Conservation (phyloP, 2,888 invertebrate genomes). For the Sclerodermus sp. region DNA sequence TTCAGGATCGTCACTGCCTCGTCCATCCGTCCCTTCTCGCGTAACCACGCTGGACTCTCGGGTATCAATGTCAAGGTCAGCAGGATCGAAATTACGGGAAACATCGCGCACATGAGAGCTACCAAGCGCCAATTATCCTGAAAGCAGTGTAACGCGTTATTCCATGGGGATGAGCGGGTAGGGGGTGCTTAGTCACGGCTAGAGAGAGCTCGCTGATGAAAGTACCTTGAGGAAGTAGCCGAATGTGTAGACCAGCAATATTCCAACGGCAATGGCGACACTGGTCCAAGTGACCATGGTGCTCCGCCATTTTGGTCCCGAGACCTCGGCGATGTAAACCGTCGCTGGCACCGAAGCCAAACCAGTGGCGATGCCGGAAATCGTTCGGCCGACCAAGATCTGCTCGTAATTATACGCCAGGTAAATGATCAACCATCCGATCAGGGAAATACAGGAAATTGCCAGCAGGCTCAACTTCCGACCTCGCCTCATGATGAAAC, state of each 20-base stretch:
- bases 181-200: too few species aligned
- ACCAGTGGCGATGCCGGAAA: slow-evolving; percentile 61
- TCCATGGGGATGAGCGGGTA: too few species aligned
- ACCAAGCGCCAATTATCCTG: slow-evolving; percentile 60
- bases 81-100: slow-evolving; percentile 57
- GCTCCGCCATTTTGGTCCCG: slow-evolving; percentile 57
- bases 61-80: slow-evolving; percentile 57
- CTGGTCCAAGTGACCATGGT: slow-evolving; percentile 63
- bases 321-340: slow-evolving; percentile 62
- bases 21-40: slow-evolving; percentile 56
- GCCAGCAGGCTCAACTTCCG: slow-evolving; percentile 58
- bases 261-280: slow-evolving; percentile 60
- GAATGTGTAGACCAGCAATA: slow-evolving; percentile 61
- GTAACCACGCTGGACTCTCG: slow-evolving; percentile 63
- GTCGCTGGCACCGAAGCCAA: slow-evolving; percentile 62
- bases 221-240: slow-evolving; percentile 59
- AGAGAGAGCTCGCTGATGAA: too few species aligned
- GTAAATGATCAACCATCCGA: slow-evolving; percentile 62
- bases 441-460: slow-evolving; percentile 58
- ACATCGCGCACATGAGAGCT: slow-evolving; percentile 54
- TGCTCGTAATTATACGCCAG: slow-evolving; percentile 52
- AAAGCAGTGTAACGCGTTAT: too few species aligned
- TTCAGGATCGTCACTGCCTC: slow-evolving; percentile 58
- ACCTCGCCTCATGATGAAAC: slow-evolving; percentile 61
- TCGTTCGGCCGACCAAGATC: slow-evolving; percentile 58